Evolutionary conservation across 2,888 invertebrate genomes (phyloP), one percentile per base, ranked within the genome.

Genomic region (Abrostola tripartita): DNA sequence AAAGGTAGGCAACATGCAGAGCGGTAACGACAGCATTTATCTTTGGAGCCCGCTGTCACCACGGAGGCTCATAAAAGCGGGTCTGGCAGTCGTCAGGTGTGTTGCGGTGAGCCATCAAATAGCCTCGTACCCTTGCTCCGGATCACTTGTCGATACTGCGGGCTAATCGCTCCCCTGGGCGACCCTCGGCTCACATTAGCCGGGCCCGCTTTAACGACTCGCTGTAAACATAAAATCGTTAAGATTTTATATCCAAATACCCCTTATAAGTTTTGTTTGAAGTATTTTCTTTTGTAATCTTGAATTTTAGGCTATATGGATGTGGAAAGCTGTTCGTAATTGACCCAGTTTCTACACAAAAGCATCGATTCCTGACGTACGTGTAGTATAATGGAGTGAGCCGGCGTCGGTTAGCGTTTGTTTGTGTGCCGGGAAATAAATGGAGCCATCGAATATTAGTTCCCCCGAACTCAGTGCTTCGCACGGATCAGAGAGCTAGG

Each of bases 21-120:
- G 52, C 65, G 50, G 80, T 83, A 83, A 79, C 76, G 79, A 76
- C 74, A 79, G 81, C 85, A 86, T 83, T 86, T 87, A 83, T 86
- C 77, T 83, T 77, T 52, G 55, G 65, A 75, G 74, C 82, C 81
- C 80, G 62, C 77, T 85, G 85, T 83, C 87, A 74, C 81, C 83
- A 71, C 70, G 54, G 68, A 51, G 68, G 67, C 65, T 73, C 74
- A 65, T 71, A 75, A 74, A 74, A 70, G 68, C 37, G 71, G 78
- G 60, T 66, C 64, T 53, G 61, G 62, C 63, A 63, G 71, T 72
- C 68, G 79, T 80, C 84, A 85, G 82, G 81, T 81, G 82, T 71
- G 71, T 74, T 70, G 78, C 67, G 75, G 76, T 54, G 56, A 58
- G 73, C 75, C 78, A 74, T 77, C 76, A 65, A 68, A 51, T 67